Evolutionary conservation across 2,113 vertebrate species (phyloP).

Genomic region (Elephas maximus): DNA sequence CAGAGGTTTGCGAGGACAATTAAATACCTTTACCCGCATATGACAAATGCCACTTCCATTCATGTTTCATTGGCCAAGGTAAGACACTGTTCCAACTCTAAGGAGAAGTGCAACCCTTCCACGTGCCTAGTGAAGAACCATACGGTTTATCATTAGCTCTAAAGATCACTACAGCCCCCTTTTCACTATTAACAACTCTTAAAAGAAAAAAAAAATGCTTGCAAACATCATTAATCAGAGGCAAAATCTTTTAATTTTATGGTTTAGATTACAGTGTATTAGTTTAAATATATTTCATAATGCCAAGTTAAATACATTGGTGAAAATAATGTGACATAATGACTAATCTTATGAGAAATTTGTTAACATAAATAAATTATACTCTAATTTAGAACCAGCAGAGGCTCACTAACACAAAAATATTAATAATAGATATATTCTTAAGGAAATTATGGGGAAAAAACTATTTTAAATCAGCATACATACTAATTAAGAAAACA

Average conservation of each 20-base stretch:
- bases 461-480: neutral
- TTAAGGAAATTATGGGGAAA: neutral
- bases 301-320: neutral
- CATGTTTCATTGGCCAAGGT: neutral
- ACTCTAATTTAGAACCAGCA: neutral
- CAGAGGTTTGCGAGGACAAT: neutral
- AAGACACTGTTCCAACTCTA: neutral
- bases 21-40: too few species aligned
- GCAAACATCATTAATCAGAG: neutral
- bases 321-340: constrained; percentile 6
- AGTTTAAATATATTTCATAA: constrained; percentile 38
- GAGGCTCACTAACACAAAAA: neutral
- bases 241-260: neutral
- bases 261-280: neutral
- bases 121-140: neutral
- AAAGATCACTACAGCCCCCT: neutral
- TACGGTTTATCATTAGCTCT: neutral
- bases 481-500: neutral
- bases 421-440: neutral
- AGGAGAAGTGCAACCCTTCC: neutral
- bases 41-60: too few species aligned
- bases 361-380: neutral
- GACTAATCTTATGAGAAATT: neutral
- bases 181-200: constrained; percentile 8
- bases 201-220: neutral